Evolutionary conservation across 2,888 invertebrate genomes (phyloP).

Genomic region (Celastrina argiolus): DNA sequence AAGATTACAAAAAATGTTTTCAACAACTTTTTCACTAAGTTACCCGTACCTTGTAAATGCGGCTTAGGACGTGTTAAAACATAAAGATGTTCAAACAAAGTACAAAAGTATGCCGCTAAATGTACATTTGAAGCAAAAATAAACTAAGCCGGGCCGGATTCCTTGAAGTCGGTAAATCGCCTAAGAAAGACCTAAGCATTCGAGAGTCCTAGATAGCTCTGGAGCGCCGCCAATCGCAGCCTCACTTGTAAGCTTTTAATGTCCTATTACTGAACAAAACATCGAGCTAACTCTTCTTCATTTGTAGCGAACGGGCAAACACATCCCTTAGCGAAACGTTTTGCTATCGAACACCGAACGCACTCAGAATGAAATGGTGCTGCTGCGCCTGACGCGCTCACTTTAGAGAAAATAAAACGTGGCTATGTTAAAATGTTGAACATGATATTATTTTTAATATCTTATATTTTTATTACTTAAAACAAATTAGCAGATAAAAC

Average conservation of each 20-base stretch:
- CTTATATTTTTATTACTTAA: too few species aligned
- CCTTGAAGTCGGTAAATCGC: conserved; percentile 20
- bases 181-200: conserved; percentile 20
- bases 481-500: too few species aligned
- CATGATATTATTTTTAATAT: too few species aligned
- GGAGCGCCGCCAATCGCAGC: conserved; percentile 32
- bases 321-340: not conserved
- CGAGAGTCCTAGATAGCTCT: conserved; percentile 30
- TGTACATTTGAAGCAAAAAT: not conserved
- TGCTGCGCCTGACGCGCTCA: too few species aligned
- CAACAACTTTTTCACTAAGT: not conserved
- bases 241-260: conserved; percentile 30
- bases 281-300: conserved; percentile 17
- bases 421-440: too few species aligned
- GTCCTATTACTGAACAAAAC: conserved; percentile 30
- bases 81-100: not conserved
- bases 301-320: not conserved
- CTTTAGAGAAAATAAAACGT: too few species aligned
- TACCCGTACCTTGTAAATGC: not conserved
- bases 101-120: not conserved
- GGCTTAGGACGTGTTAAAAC: not conserved
- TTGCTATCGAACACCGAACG: not conserved
- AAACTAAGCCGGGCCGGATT: not conserved
- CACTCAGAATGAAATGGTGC: not conserved
- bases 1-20: not conserved